Percentiles rank a stretch among this genome's conserved stretches.
Conservation (phyloP, 2,797 vertebrate species). For the Melanogrammus aeglefinus region DNA sequence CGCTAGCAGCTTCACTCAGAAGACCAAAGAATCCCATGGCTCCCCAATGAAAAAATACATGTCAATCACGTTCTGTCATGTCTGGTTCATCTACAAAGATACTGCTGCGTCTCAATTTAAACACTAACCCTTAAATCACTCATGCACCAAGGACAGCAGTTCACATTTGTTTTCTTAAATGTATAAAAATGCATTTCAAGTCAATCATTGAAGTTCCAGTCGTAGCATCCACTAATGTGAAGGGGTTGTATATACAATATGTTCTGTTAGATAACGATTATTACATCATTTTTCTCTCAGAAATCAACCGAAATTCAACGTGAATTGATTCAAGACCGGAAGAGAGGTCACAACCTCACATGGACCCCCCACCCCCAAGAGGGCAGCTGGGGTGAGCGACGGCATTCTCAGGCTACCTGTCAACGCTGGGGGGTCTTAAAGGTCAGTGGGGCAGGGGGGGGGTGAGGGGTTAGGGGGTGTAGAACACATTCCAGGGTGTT, state of each 20-base stretch:
- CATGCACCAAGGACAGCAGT: background rate
- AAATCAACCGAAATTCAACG: background rate
- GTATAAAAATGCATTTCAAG: background rate
- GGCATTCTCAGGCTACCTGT: slow-evolving; percentile 28
- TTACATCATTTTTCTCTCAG: too few species aligned
- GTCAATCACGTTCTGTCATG: background rate
- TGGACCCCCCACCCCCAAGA: background rate
- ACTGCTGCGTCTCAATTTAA: background rate
- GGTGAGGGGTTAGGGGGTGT: slow-evolving; percentile 7
- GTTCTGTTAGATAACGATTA: background rate
- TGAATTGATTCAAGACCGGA: background rate
- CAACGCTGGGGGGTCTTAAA: slow-evolving; percentile 39
- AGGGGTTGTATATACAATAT: too few species aligned
- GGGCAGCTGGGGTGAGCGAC: background rate
- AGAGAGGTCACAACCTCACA: background rate
- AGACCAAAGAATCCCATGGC: background rate
- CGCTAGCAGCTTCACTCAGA: background rate
- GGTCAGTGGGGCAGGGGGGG: slow-evolving; percentile 31
- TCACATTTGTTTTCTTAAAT: background rate
- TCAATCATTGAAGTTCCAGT: background rate
- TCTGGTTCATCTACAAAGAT: background rate
- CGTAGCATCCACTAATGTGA: background rate
- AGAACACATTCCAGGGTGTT: background rate
- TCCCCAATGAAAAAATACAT: background rate
- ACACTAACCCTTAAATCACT: background rate